Conservation (phyloP, 1,140 invertebrate genomes). For the Magallana gigas region DNA sequence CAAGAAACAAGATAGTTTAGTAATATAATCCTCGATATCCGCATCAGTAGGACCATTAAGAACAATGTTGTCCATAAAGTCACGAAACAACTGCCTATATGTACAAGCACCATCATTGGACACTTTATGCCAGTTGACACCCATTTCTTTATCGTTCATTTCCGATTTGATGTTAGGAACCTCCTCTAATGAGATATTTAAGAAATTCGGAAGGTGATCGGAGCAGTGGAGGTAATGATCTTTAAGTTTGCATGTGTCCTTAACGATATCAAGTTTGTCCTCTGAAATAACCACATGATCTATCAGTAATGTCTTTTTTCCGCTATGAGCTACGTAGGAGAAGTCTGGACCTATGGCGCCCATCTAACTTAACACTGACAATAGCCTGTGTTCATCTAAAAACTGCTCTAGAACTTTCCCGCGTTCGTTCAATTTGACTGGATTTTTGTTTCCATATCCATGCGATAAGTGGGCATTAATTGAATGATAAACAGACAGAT, state of each 20-base stretch:
- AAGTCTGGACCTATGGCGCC: background rate
- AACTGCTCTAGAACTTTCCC: background rate
- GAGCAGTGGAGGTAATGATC: background rate
- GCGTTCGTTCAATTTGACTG: background rate
- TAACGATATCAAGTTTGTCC: background rate
- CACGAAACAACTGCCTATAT: background rate
- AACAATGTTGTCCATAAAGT: background rate
- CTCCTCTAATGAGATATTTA: background rate
- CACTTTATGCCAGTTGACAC: background rate
- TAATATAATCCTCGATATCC: background rate
- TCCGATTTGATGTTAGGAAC: background rate
- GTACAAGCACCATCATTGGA: background rate
- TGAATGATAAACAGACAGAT: too few relatives aligned
- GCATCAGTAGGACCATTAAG: background rate
- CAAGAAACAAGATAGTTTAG: background rate
- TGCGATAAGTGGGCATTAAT: too few relatives aligned
- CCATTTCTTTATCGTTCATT: background rate
- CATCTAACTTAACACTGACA: too few relatives aligned
- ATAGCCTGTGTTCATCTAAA: background rate
- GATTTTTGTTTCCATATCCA: too few relatives aligned
- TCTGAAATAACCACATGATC: background rate
- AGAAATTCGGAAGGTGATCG: background rate
- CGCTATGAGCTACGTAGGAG: background rate
- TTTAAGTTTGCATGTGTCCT: background rate
- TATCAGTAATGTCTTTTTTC: background rate